Evolutionary conservation across 2,888 invertebrate species (phyloP).

Genomic region (Sipha maydis): DNA sequence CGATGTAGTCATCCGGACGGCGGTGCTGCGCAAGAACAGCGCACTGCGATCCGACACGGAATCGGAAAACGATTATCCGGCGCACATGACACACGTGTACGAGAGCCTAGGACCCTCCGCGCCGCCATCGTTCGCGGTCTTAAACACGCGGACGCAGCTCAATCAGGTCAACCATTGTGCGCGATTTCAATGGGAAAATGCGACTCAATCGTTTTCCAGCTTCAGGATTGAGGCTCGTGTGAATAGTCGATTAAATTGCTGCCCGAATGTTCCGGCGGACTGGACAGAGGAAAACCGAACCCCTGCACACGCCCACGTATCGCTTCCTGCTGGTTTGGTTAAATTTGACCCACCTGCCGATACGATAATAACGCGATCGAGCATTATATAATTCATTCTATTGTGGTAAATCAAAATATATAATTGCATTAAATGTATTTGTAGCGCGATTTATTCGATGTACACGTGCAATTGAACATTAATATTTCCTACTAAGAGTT

Average conservation of each 20-base stretch:
- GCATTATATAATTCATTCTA: too few species aligned
- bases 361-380: too few species aligned
- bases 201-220: constrained; percentile 27
- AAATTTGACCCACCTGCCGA: too few species aligned
- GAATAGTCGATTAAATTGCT: constrained; percentile 47
- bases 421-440: too few species aligned
- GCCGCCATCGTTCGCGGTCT: not conserved
- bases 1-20: not conserved
- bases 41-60: not conserved
- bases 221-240: not conserved
- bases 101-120: not conserved
- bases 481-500: too few species aligned
- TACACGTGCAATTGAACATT: too few species aligned
- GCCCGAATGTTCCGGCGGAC: not conserved
- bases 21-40: not conserved
- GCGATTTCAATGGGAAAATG: constrained; percentile 33
- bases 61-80: not conserved
- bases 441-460: too few species aligned
- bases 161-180: constrained; percentile 36
- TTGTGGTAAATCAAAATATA: too few species aligned
- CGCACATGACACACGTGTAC: not conserved
- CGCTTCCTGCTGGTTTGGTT: not conserved
- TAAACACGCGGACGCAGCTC: not conserved
- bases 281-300: not conserved
- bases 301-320: not conserved